Conservation (phyloP, 2,888 invertebrate genomes). For the Pachycephus smyrnensis region DNA sequence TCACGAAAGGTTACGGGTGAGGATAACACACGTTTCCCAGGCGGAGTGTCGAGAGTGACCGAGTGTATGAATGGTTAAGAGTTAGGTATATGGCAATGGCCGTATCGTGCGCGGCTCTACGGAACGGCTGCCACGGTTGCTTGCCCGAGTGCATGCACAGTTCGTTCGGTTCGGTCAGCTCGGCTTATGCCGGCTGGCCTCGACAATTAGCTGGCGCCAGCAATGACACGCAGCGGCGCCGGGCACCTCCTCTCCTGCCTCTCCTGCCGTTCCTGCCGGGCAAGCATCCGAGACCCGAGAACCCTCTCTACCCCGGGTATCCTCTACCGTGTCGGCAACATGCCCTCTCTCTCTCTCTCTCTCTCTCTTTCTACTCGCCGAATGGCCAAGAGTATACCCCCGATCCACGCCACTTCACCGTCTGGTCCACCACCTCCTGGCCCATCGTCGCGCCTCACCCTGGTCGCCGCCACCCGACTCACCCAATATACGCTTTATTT, state of each 20-base stretch:
- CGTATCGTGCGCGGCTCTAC: background rate
- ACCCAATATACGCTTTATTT: slow-evolving; percentile 57
- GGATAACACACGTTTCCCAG: slow-evolving; percentile 3
- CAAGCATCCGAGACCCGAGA: slow-evolving; percentile 27
- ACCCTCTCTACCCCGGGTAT: slow-evolving; percentile 1
- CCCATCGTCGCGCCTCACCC: slow-evolving; percentile 23
- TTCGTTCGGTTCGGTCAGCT: slow-evolving; percentile 51
- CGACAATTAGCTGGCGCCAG: slow-evolving; percentile 65
- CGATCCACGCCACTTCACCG: slow-evolving; percentile 21
- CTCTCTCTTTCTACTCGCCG: slow-evolving; percentile 9
- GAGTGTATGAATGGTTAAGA: slow-evolving; percentile 3
- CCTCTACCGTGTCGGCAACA: background rate
- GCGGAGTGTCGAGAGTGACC: background rate
- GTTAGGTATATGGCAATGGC: background rate
- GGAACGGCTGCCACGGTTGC: background rate
- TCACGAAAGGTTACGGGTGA: slow-evolving; percentile 13
- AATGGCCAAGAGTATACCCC: slow-evolving; percentile 11
- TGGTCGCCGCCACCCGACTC: slow-evolving; percentile 42
- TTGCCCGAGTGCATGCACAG: slow-evolving; percentile 21
- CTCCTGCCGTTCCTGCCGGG: slow-evolving; percentile 25
- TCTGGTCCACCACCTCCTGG: slow-evolving; percentile 24
- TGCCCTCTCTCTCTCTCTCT: slow-evolving; percentile 12
- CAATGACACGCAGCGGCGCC: slow-evolving; percentile 63
- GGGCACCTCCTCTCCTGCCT: slow-evolving; percentile 38
- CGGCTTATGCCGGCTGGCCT: slow-evolving; percentile 61